These are phyloP conservation scores for Pogonocichla stellata DNA, from an alignment of 2,113 vertebrate genomes.

Conservation along the genomic window DNA sequence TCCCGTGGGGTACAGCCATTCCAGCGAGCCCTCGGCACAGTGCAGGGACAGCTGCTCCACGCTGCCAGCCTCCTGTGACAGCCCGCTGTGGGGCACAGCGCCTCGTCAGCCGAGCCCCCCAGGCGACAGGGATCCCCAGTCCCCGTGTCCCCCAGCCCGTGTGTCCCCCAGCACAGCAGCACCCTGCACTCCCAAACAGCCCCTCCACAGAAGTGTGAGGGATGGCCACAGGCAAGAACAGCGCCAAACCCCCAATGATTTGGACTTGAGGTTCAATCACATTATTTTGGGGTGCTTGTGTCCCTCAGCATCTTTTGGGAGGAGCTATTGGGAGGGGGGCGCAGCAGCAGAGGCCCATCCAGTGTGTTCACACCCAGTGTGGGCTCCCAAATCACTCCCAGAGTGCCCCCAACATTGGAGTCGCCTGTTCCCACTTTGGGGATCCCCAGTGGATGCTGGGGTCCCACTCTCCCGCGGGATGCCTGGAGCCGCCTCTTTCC, in stretches of 20 bases:
- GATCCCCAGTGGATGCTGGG: background rate
- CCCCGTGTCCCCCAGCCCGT: accelerated
- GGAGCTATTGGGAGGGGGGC: accelerated
- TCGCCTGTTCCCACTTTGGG: background rate
- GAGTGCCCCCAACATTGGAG: background rate
- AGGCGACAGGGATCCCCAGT: accelerated
- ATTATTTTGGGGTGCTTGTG: background rate
- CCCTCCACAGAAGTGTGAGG: accelerated
- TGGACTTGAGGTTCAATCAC: accelerated
- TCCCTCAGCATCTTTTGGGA: background rate
- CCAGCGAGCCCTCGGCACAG: slow-evolving; percentile 86
- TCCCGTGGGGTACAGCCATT: slow-evolving; percentile 89
- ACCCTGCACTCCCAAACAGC: background rate
- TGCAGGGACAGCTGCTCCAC: slow-evolving; percentile 90
- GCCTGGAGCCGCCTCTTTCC: background rate
- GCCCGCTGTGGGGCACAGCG: slow-evolving; percentile 73
- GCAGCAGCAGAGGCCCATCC: background rate
- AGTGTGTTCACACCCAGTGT: no score
- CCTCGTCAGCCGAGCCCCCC: background rate
- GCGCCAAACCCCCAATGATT: background rate
- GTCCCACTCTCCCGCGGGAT: accelerated
- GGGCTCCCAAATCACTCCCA: background rate
- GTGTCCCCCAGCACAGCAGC: background rate
- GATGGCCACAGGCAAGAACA: background rate
- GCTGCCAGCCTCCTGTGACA: slow-evolving; percentile 85